Conservation (phyloP, 2,797 vertebrate genomes). For the Ptychadena robeensis region DNA sequence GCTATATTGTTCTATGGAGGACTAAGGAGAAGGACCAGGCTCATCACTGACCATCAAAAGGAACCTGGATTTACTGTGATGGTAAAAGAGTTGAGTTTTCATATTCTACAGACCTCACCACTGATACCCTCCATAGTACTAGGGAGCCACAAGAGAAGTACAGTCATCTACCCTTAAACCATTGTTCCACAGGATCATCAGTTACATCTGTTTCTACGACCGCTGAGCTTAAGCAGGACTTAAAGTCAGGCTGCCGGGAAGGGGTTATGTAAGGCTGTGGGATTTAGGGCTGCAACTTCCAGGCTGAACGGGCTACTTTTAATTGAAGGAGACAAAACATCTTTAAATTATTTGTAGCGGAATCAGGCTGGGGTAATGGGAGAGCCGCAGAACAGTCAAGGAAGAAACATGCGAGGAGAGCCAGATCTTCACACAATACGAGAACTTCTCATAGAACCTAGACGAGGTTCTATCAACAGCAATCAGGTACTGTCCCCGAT, state of each 20-base stretch:
- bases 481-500: too few species aligned
- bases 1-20: too few species aligned
- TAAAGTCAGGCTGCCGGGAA: neutral
- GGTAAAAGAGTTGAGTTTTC: too few species aligned
- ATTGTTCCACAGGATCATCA: neutral
- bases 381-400: conserved; percentile 49
- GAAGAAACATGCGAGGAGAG: conserved; percentile 11
- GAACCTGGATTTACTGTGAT: too few species aligned
- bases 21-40: too few species aligned
- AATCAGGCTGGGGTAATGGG: conserved; percentile 63
- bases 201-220: conserved; percentile 8
- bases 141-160: too few species aligned
- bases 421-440: neutral
- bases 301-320: conserved; percentile 36
- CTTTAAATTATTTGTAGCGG: conserved; percentile 73
- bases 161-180: neutral
- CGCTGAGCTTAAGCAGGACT: neutral
- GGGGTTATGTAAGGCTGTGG: conserved; percentile 48
- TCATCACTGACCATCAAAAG: too few species aligned
- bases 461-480: too few species aligned
- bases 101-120: too few species aligned
- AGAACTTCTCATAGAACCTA: neutral
- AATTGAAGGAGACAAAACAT: conserved; percentile 70
- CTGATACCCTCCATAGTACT: too few species aligned
- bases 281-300: conserved; percentile 15